Evolutionary conservation across 2,113 vertebrate genomes (phyloP), one percentile per base, ranked within the genome.

Genomic region (Oreochromis aureus): DNA sequence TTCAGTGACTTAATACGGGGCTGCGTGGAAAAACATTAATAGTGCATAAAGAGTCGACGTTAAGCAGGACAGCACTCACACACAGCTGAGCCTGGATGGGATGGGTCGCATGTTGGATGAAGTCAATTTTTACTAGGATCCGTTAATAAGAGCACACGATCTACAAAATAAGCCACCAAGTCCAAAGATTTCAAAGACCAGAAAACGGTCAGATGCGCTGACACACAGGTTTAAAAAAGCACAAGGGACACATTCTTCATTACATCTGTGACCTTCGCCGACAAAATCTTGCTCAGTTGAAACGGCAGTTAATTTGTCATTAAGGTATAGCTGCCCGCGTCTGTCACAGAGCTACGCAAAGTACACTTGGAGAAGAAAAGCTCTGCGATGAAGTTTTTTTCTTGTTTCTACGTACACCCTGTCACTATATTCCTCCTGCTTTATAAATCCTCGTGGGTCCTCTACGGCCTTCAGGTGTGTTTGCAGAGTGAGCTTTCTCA

Each of bases 61-160:
- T 39, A 39, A 24, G 34, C 41, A 71, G 46, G 85, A n/a, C 66
- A 80, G 18, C 81, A 96, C 96, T 96, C 83, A 97, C 96, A 97
- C 90, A 91, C 96, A 97, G 91, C 96, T 94, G 66, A 96, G 87
- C 89, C 93, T 91, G 34, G 94, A 95, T 44, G 95, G 92, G 58
- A 95, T 71, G 88, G 94, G 54, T 82, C 92, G 92, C 96, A 97
- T 97, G 91, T 89, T 96, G 94, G 86, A 94, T 83, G 86, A 16
- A 89, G 58, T 59, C 56, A 91, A 80, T 86, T 87, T 32, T 46
- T 81, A 83, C 6, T 27, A 22, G 18, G 59, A 5, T 83, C 85
- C 79, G 44, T 16, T 73, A 10, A 8, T 22, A 3, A 19, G 44
- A 48, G 15, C 44, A 11, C 24, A 48, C 41, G n/a, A 66, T 2